Percentiles rank a stretch among this genome's conserved stretches.
Conservation (phyloP, 2,888 invertebrate species). For the Muschampia plurimacula region DNA sequence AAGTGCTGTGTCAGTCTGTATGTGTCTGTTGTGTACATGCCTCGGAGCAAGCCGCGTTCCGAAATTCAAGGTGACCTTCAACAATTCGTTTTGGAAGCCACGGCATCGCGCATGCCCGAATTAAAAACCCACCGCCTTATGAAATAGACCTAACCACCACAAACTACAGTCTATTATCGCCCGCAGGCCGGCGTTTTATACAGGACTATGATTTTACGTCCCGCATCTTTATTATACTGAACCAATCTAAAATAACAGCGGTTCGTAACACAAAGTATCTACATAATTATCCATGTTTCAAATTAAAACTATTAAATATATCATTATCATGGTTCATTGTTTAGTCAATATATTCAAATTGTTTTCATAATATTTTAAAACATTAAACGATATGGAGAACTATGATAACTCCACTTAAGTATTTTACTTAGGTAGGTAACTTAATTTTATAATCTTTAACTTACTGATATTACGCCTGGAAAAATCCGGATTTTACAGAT, state of each 20-base stretch:
- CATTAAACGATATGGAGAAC: neutral
- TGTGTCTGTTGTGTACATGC: constrained; percentile 42
- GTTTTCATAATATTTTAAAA: neutral
- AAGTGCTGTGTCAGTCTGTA: constrained; percentile 41
- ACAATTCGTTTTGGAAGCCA: constrained; percentile 64
- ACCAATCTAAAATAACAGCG: constrained; percentile 3
- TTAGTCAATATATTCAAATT: neutral
- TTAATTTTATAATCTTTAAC: constrained; percentile 1
- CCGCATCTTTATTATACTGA: constrained; percentile 3
- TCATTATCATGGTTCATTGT: neutral
- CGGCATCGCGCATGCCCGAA: constrained; percentile 74
- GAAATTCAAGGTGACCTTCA: constrained; percentile 78
- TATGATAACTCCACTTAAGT: constrained; percentile 1
- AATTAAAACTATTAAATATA: too few relatives aligned
- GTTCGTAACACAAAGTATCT: neutral
- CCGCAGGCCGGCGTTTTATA: constrained; percentile 44
- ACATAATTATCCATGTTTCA: neutral
- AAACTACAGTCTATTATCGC: constrained; percentile 49
- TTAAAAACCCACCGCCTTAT: constrained; percentile 45
- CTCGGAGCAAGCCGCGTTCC: constrained; percentile 46
- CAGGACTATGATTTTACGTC: constrained; percentile 56
- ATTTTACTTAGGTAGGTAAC: neutral
- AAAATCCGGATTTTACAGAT: neutral
- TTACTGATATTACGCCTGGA: neutral
- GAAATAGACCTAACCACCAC: constrained; percentile 56